Percentiles rank a stretch among this genome's conserved stretches.
Conservation (phyloP, 2,797 vertebrate genomes). For the Peromyscus aztecus region DNA sequence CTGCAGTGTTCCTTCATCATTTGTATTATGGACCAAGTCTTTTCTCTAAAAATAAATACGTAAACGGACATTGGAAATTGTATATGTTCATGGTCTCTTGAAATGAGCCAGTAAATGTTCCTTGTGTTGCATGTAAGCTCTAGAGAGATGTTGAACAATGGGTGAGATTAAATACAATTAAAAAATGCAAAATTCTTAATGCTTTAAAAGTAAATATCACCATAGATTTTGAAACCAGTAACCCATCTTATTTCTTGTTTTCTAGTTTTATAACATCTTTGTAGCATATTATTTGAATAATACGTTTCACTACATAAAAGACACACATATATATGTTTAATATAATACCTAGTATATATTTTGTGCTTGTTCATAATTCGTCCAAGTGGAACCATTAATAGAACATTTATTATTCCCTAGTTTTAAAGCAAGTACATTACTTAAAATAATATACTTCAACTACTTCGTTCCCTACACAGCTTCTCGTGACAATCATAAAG, state of each 20-base stretch:
- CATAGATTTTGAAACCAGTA: background rate
- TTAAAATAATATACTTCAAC: background rate
- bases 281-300: background rate
- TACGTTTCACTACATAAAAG: background rate
- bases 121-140: conserved; percentile 59
- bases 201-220: conserved; percentile 17
- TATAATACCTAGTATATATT: background rate
- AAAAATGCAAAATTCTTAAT: background rate
- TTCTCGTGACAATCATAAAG: conserved; percentile 1
- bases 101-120: conserved; percentile 76
- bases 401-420: background rate
- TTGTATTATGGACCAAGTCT: conserved; percentile 64
- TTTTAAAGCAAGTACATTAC: conserved; percentile 35
- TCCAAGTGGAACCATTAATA: background rate
- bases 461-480: background rate
- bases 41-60: conserved; percentile 67
- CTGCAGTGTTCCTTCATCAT: conserved; percentile 59
- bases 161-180: conserved; percentile 31
- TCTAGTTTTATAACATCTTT: background rate
- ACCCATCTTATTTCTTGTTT: background rate
- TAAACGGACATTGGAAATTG: conserved; percentile 79
- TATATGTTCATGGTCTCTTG: conserved; percentile 82
- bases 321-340: background rate
- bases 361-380: background rate
- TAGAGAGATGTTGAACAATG: background rate